A percentile compares a stretch with the other conserved stretches of the same genome.
Evolutionary conservation across 2,888 invertebrate genomes (phyloP).

Genomic region (Malacosoma neustria): DNA sequence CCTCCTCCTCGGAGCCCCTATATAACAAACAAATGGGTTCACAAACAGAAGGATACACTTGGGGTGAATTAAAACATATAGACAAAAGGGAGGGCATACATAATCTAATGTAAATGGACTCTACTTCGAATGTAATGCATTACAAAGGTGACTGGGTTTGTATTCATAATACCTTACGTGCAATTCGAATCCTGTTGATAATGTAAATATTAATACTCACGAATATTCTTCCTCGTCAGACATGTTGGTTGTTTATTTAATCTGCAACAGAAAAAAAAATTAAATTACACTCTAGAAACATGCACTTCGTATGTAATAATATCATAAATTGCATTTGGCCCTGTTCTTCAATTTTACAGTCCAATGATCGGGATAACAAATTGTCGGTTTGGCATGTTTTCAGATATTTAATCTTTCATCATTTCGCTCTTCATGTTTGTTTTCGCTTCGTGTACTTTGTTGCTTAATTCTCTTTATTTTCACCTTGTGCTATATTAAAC

Average conservation of each 20-base stretch:
- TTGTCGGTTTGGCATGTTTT: background rate
- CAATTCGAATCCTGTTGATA: background rate
- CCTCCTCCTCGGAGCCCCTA: slow-evolving; percentile 82
- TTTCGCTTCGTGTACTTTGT: background rate
- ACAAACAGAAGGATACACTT: slow-evolving; percentile 15
- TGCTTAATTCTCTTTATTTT: background rate
- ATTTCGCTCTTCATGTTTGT: background rate
- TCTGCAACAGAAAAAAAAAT: slow-evolving; percentile 47
- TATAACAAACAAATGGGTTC: slow-evolving; percentile 31
- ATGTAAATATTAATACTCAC: slow-evolving; percentile 78
- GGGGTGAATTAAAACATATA: slow-evolving; percentile 12
- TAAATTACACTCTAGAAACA: background rate
- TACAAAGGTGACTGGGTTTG: background rate
- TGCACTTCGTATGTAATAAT: background rate
- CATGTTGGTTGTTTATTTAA: slow-evolving; percentile 81
- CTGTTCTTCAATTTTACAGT: background rate
- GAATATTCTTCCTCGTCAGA: slow-evolving; percentile 97
- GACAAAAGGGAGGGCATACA: slow-evolving; percentile 9
- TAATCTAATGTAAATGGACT: slow-evolving; percentile 4
- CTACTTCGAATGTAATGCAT: slow-evolving; percentile 1
- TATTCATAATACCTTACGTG: background rate
- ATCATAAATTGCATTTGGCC: background rate
- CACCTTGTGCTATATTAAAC: background rate
- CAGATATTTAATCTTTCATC: background rate
- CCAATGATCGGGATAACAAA: background rate